phyloP scores from a whole-genome alignment of 2,888 invertebrate species.

The Andrena fulva region DNA sequence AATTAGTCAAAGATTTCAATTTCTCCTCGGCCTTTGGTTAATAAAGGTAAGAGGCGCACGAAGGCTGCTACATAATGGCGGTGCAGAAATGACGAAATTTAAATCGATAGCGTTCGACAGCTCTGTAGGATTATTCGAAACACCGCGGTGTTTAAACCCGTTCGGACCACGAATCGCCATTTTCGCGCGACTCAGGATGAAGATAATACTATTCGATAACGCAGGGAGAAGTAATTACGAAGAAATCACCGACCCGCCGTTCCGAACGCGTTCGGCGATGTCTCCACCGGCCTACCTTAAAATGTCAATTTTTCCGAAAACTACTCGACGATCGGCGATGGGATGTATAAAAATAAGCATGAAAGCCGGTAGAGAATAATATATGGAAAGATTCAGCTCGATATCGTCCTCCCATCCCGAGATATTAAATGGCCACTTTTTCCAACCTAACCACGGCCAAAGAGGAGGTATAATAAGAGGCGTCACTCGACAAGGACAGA shows the following conservation, averaged over 20 bases:
- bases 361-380: slow-evolving; percentile 72
- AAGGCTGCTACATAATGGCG: not conserved
- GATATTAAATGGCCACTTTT: slow-evolving; percentile 74
- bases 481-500: too few species aligned
- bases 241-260: not conserved
- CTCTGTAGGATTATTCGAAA: too few species aligned
- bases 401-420: slow-evolving; percentile 65
- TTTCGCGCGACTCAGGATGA: not conserved
- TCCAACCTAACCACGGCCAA: slow-evolving; percentile 31
- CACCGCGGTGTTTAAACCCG: not conserved
- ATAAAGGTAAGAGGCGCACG: not conserved
- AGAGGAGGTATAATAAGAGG: too few species aligned
- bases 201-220: not conserved
- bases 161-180: not conserved
- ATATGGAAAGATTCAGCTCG: slow-evolving; percentile 58
- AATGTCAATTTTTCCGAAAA: slow-evolving; percentile 57
- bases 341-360: slow-evolving; percentile 52
- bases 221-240: not conserved
- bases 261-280: not conserved
- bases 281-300: slow-evolving; percentile 49
- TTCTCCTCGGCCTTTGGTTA: not conserved
- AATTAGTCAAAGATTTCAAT: too few species aligned
- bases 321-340: slow-evolving; percentile 4
- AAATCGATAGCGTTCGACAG: not conserved
- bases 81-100: not conserved